Base-by-base conservation (phyloP, 2,888 invertebrate species). In the Eupsilia transversa region DNA sequence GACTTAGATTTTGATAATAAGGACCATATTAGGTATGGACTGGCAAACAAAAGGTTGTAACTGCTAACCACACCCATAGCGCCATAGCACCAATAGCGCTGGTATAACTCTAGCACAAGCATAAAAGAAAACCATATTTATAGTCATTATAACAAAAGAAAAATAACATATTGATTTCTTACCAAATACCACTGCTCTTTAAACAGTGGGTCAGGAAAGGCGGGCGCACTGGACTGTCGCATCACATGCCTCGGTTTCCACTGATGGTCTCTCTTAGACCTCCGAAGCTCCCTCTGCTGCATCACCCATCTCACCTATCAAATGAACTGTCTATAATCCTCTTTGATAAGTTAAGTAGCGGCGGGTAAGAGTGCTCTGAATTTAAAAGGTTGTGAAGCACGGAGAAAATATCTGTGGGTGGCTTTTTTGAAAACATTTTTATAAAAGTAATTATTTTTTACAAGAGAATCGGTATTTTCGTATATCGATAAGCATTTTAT, bases 181-280 rank as follows among this genome's bases (percentile, higher is more conserved):
- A 99, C 99, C 98, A 99, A 97, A 94, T 87, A 87, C 87, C 87
- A 87, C 82, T 87, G 87, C 57, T 87, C 98, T 91, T 98, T 98
- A 97, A 98, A 99, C 87, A 99, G 97, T 10, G 99, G 99, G 96
- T 99, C 99, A 0, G 71, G 98, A 97, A 99, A 99, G 56, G 97
- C 95, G 61, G 97, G 97, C 77, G 97, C 96, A 60, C 96, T 91
- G 66, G 94, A 92, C 87, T 95, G 92, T 72, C 95, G 87, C 94
- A 94, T 90, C 74, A 94, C 91, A 85, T 96, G 91, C 74, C 93
- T 93, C 73, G 97, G 97, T 73, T 71, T 94, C 90, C 94, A 94
- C 68, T 96, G 96, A 89, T 97, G 98, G 96, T 99, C 99, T 85
- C 99, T 97, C 96, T 99, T 99, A 84, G 97, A 97, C 77, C 99